phyloP scores from a whole-genome alignment of 2,113 vertebrate genomes.

The Cryptomyrus ogoouensis region DNA sequence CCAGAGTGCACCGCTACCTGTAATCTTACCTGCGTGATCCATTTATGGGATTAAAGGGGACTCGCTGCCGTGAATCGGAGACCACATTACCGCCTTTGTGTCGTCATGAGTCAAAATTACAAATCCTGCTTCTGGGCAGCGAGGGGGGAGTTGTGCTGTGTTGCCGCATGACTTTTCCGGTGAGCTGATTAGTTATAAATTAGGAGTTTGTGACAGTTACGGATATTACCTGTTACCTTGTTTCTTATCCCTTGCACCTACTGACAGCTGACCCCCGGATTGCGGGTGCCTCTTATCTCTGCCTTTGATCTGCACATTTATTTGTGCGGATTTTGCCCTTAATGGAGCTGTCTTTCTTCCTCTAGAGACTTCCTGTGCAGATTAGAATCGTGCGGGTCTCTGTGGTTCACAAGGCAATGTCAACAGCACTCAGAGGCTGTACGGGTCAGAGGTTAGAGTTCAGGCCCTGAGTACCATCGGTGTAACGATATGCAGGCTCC shows the following conservation, averaged over 20 bases:
- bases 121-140: constrained; percentile 2
- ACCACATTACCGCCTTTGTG: not conserved
- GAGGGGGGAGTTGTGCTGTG: not conserved
- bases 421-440: constrained; percentile 50
- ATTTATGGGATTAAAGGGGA: not conserved
- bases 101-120: constrained; percentile 2
- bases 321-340: constrained; percentile 52
- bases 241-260: constrained; percentile 37
- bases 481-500: constrained; percentile 63
- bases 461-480: constrained; percentile 39
- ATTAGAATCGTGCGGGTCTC: constrained; percentile 51
- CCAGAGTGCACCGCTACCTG: not conserved
- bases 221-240: constrained; percentile 37
- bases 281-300: constrained; percentile 37
- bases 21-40: constrained; percentile 3
- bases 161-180: not conserved
- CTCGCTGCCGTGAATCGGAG: not conserved
- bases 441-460: constrained; percentile 57
- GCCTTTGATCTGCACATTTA: constrained; percentile 56
- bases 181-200: constrained; percentile 20
- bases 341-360: constrained; percentile 35
- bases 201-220: constrained; percentile 17
- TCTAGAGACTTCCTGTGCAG: constrained; percentile 41
- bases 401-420: constrained; percentile 45
- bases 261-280: constrained; percentile 39